Evolutionary conservation across 2,113 vertebrate genomes (phyloP), one percentile per base, ranked within the genome.

Genomic region (Cnemophilus loriae): DNA sequence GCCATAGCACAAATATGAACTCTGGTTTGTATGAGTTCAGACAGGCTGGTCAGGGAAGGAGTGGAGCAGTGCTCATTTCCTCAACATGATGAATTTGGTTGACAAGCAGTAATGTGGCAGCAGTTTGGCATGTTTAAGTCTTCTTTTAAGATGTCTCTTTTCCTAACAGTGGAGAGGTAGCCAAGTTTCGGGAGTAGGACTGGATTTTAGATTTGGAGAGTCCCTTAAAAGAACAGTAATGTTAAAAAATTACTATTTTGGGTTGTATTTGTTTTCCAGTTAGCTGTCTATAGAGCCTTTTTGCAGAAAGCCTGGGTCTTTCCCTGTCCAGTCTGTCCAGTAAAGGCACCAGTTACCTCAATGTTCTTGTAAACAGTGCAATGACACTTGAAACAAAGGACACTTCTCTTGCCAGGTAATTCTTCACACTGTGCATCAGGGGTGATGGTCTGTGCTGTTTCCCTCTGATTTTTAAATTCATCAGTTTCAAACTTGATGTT

Each of bases 351-450:
- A 95, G 94, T 30, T 97, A 97, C 71, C 56, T 99, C 68, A 94
- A 93, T 13, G 90, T 93, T 60, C 87, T 99, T 77, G 98, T 98
- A 92, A 96, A 98, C 50, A 97, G 87, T 8, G 98, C 99, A 18
- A 33, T 98, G 79, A 85, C 93, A 12, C 98, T 99, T 30, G 98
- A 98, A 84, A 97, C 98, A 26, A 98, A 98, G 96, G 98, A 99
- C 94, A 98, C 98, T 2, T 99, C 98, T 33, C 96, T 99, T 74
- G 22, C 92, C 79, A 99, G 99, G 99, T 99, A 97, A 84, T 22
- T 64, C 11, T 68, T 86, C 11, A 35, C 18, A 44, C 42, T 17
- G 16, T 44, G 42, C 42, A 44, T 17, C 42, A n/a, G 39, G 23
- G 6, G 11, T 19, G 9, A 13, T 47, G 63, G 16, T 77, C 27